These are phyloP conservation scores for Fissipunctia ypsillon DNA, from an alignment of 2,888 invertebrate species.

Conservation along the genomic window DNA sequence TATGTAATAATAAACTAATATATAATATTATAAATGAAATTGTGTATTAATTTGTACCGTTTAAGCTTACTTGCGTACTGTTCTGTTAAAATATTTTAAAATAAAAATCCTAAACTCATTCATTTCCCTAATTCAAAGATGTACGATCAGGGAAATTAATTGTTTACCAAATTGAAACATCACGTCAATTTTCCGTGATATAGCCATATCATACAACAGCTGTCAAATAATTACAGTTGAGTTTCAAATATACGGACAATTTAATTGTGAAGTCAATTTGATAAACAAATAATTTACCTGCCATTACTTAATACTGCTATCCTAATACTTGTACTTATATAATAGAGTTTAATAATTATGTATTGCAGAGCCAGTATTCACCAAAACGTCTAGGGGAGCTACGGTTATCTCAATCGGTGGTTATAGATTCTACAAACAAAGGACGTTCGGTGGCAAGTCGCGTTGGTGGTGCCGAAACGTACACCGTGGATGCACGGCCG, in stretches of 20 bases:
- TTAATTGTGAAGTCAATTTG: not conserved
- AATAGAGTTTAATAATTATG: not conserved
- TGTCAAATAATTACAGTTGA: not conserved
- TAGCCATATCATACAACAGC: no score
- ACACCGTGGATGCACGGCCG: conserved; percentile 66
- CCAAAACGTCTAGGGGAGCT: conserved; percentile 42
- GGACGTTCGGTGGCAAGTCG: conserved; percentile 59
- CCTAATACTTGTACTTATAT: not conserved
- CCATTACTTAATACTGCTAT: not conserved
- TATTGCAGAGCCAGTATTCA: conserved; percentile 28
- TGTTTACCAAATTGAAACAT: not conserved
- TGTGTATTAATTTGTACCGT: not conserved
- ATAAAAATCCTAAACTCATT: not conserved
- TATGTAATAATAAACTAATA: no score
- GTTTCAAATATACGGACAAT: not conserved
- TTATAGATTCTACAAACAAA: conserved; percentile 72
- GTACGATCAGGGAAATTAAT: not conserved
- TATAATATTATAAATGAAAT: no score
- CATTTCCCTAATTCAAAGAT: not conserved
- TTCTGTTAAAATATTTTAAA: not conserved
- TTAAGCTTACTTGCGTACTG: not conserved
- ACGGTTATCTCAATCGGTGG: conserved; percentile 66
- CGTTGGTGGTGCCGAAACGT: conserved; percentile 72
- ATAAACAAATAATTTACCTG: not conserved
- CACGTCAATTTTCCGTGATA: not conserved